Base-by-base conservation (phyloP, 2,113 vertebrate genomes). In the Butorides virescens region DNA sequence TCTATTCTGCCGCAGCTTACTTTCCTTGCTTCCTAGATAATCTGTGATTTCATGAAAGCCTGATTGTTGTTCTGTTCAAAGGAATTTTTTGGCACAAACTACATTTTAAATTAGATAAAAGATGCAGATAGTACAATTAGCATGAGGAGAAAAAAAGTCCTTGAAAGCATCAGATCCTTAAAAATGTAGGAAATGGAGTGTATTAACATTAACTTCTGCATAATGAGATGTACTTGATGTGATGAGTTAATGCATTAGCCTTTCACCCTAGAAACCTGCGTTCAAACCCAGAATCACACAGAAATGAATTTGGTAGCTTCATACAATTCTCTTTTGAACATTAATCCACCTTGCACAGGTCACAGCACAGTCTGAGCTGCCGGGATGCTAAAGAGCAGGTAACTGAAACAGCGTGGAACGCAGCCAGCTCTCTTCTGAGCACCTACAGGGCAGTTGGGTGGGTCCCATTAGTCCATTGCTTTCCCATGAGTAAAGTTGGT, bases 241-340 rank as follows among this genome's bases (percentile, higher is more conserved):
- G 9, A 30, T 66, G 56, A 92, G 36, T 84, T 78, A 85, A 78
- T 90, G 53, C 70, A 82, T 94, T 93, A 96, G 70, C 91, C 93
- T 94, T 91, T 95, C 73, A 93, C 52, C 63, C 76, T 56, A 61
- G 56, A 87, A 94, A 84, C 86, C 52, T 81, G 36, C 5, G 1
- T 67, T 87, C 59, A 91, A 63, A 93, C 67, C 27, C 42, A 59
- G 56, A 95, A 74, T 89, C 27, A 52, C 22, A 15, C 14, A 68
- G 77, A 93, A 89, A 84, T 81, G 8, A 81, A 65, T 89, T 56
- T 93, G 22, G 19, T 91, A 67, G 65, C 61, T 85, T 58, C 47
- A 52, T 81, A 32, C 39, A 37, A 50, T 67, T 87, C 3, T 72
- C 58, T 84, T 84, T 79, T 52, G 47, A 81, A 62, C 53, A 62